Evolutionary conservation across 2,888 invertebrate genomes (phyloP), one percentile per base, ranked within the genome.

Genomic region (Trichopria drosophilae): DNA sequence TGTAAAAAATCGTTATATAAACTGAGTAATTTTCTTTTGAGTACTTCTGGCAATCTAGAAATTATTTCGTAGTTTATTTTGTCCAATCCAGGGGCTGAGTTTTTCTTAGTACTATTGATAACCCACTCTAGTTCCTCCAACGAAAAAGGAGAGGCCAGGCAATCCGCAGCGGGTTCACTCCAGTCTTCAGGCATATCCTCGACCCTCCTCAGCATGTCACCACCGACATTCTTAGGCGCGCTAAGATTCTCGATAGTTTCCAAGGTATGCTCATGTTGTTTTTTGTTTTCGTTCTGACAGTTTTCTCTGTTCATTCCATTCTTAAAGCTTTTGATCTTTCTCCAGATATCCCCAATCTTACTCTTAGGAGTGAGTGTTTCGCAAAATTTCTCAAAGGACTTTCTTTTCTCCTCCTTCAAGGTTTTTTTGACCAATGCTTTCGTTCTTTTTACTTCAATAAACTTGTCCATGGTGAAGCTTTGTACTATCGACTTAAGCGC

Each of bases 371-470:
- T 40, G 7, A 55, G 15, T 6, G 48, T 28, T 26, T 42, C 22
- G 24, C 48, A 47, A 7, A 41, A 44, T 3, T 15, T 3, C 12
- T 15, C 20, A 39, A 54, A 52, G 1, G 43, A 45, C 3, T 46
- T 26, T 18, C 20, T 49, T 34, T 49, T 57, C 18, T 46, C 34
- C 24, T 47, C 20, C 37, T 50, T 56, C 12, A 53, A 23, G 7
- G 20, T 49, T 26, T 39, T 37, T 12, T 18, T 53, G 1, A 45
- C 44, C 22, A 19, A n/a, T 4, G 52, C 54, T 39, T 37, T 39
- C 10, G 26, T 52, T 53, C 45, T 47, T 34, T 52, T 50, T 12
- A 35, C 23, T 6, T 55, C 36, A 15, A 51, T 24, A 39, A 43
- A 53, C 20, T 22, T 34, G 18, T 42, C 28, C 28, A 18, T 7